Conservation (phyloP, 2,888 invertebrate species). For the Megamerina dolium region DNA sequence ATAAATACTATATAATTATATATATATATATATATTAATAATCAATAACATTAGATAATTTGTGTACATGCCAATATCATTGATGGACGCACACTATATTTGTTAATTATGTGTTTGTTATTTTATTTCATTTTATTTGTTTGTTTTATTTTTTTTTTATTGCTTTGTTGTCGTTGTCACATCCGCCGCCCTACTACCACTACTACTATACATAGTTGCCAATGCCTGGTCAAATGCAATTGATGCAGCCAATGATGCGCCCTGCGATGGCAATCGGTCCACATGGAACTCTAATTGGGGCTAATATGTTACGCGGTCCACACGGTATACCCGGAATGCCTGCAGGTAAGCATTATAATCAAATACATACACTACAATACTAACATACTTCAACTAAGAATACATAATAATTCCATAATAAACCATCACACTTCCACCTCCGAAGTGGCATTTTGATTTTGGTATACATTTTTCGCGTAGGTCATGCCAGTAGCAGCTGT, state of each 20-base stretch:
- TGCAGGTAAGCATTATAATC: conserved; percentile 36
- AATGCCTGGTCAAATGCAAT: conserved; percentile 44
- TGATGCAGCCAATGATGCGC: conserved; percentile 48
- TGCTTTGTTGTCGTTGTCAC: conserved; percentile 20
- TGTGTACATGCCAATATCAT: no score
- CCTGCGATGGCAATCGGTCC: conserved; percentile 47
- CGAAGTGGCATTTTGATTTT: background rate
- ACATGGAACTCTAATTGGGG: conserved; percentile 42
- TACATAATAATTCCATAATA: no score
- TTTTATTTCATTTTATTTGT: background rate
- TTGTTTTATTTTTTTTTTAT: conserved; percentile 17
- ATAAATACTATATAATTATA: conserved; percentile 10
- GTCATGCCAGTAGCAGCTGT: background rate
- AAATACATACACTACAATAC: no score
- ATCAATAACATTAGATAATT: conserved; percentile 18
- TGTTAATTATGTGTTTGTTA: background rate
- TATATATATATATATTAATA: conserved; percentile 9
- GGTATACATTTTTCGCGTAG: background rate
- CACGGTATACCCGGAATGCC: conserved; percentile 45
- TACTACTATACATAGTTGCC: conserved; percentile 28
- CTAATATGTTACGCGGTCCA: conserved; percentile 44
- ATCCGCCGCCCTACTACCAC: background rate
- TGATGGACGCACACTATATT: background rate
- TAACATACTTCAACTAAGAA: no score
- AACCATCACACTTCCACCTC: background rate